Evolutionary conservation across 2,888 invertebrate genomes (phyloP), one percentile per base, ranked within the genome.

Genomic region (Limnephilus lunatus): DNA sequence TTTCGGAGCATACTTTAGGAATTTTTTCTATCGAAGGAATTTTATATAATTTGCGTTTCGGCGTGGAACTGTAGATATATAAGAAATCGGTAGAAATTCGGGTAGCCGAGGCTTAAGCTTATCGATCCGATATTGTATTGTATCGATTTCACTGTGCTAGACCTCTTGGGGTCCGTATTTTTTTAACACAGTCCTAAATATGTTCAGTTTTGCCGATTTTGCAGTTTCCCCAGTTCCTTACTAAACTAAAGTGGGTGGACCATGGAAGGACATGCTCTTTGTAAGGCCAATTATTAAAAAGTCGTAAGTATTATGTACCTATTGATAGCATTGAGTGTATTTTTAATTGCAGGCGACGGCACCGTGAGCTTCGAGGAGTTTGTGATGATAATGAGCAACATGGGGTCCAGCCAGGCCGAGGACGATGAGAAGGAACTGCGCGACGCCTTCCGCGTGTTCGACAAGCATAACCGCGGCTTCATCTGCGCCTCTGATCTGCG

Each of bases 291-390:
- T 39, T 39, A 39, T 39, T 39, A 39, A 39, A 39, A 39, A 39
- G 35, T 3, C 35, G 5, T 35, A 35, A 39, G 9, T 39, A 39
- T 39, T 39, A 3, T 35, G 3, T 32, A 35, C 4, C 4, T 25
- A 15, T n/a, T 39, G 32, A 35, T n/a, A 25, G 35, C 35, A 44
- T 44, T 44, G 39, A 44, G 7, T n/a, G 25, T 2, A 4, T 31
- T 3, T 30, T 80, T 25, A 31, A 81, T 19, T 86, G 15, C 85
- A 98, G 98, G 98, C 83, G 98, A 98, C 95, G 98, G 98, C 39
- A 98, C 98, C 94, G 98, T 99, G 12, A 98, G 98, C 94, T 98
- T 98, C 94, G 98, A 98, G 94, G 99, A 99, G 95, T 99, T 98
- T 95, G 97, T 98, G 39, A 97, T 98, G 95, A 98, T 98, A 94